Evolutionary conservation across 2,888 invertebrate species (phyloP).

Genomic region (Bhutanitis thaidina): DNA sequence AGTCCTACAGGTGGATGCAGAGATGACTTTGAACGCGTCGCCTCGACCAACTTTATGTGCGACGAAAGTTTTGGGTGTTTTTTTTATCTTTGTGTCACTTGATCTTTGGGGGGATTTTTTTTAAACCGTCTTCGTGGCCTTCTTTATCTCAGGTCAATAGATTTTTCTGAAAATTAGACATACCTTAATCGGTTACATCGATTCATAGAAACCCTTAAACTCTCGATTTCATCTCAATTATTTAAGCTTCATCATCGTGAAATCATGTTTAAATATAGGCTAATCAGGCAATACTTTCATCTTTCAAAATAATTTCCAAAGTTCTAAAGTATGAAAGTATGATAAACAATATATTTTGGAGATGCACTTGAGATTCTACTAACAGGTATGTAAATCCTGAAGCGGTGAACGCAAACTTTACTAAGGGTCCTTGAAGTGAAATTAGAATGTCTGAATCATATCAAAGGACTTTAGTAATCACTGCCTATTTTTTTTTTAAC

Average conservation of each 20-base stretch:
- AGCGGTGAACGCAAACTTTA: not conserved
- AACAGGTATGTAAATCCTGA: not conserved
- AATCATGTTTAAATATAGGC: too few species aligned
- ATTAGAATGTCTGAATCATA: constrained; percentile 3
- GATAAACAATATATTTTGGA: not conserved
- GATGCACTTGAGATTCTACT: not conserved
- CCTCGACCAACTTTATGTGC: constrained; percentile 7
- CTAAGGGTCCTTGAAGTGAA: not conserved
- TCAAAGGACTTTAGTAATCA: constrained; percentile 10
- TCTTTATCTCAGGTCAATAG: too few species aligned
- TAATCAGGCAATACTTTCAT: too few species aligned
- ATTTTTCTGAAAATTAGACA: too few species aligned
- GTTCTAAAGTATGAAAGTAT: too few species aligned
- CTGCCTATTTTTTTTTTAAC: not conserved
- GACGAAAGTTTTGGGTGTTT: not conserved
- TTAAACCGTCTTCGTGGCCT: too few species aligned
- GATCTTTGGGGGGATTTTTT: not conserved
- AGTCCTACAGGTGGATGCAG: constrained; percentile 45
- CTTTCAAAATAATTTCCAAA: too few species aligned
- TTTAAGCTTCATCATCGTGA: too few species aligned
- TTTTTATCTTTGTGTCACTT: constrained; percentile 8
- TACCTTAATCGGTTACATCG: too few species aligned
- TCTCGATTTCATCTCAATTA: too few species aligned
- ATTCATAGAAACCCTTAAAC: too few species aligned
- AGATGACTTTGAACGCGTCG: constrained; percentile 9